Evolutionary conservation across 2,113 vertebrate genomes (phyloP), one percentile per base, ranked within the genome.

Genomic region (Scartelaos histophorus): DNA sequence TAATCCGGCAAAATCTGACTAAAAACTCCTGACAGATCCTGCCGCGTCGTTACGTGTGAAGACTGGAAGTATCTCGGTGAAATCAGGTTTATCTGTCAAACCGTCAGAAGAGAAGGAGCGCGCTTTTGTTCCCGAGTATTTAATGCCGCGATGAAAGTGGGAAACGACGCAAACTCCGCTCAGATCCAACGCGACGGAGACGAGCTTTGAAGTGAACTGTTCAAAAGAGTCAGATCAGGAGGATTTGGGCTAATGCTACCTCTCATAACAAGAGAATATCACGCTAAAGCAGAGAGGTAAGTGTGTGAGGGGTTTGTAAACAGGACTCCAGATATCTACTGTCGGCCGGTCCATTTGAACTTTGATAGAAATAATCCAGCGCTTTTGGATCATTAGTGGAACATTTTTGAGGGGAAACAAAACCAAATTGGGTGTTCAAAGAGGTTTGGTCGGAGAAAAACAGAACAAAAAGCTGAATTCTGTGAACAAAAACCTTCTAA

Each of bases 221-320:
- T 43, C 73, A 34, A 74, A 60, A 34, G 43, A 4, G 65, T 74
- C 47, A 35, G 54, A 67, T 58, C 47, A 49, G 46, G 19, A 68
- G 25, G 46, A 56, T 66, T 68, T 15, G 21, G 54, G 11, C 45
- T 49, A 68, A 51, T 68, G 58, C 66, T n/a, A 13, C 49, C 34
- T 57, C 45, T 24, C n/a, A 49, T 68, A 57, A 68, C 67, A 34
- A 74, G 7, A 56, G 54, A 19, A 17, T 15, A 65, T 66, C 1
- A 46, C 17, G 22, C 51, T 11, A 72, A 72, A 65, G 60, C 29
- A 72, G 53, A 38, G 21, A 43, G 21, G 6, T 7, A 45, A 6
- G 21, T 22, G n/a, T 7, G 64, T 43, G 13, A 65, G 35, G 62
- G 24, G 45, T 66, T 66, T 66, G 19, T 66, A 24, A 47, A 45